These are phyloP conservation scores for Acanthis flammea DNA, from an alignment of 2,797 vertebrate species.

Conservation along the genomic window DNA sequence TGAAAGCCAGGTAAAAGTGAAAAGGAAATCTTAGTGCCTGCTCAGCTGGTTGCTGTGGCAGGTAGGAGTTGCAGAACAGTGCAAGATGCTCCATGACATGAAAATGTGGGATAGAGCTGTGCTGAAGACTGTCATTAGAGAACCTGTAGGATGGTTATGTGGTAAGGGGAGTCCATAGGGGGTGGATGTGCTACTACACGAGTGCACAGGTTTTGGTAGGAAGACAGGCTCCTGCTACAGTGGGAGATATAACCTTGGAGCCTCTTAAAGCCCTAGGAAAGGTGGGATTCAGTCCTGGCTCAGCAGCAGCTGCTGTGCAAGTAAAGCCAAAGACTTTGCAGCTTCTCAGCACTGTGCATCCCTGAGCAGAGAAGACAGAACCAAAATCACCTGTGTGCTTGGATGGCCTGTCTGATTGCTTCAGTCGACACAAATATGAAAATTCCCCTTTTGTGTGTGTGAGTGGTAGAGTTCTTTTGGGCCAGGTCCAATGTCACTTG, in stretches of 20 bases:
- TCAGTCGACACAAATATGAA: background rate
- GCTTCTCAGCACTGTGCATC: background rate
- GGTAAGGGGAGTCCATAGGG: background rate
- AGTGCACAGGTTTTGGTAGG: background rate
- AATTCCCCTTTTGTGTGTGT: background rate
- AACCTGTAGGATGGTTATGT: background rate
- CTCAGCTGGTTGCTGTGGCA: background rate
- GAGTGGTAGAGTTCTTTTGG: background rate
- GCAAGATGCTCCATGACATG: background rate
- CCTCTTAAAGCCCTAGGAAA: background rate
- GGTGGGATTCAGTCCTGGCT: background rate
- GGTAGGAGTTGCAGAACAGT: background rate
- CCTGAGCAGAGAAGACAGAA: background rate
- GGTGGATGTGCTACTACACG: accelerated
- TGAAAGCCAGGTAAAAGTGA: background rate
- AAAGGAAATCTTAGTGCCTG: background rate
- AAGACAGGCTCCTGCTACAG: background rate
- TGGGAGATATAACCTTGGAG: background rate
- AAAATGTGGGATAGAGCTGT: background rate
- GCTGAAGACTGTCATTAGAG: background rate
- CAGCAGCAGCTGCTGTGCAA: background rate
- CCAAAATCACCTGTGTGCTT: background rate
- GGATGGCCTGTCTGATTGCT: background rate
- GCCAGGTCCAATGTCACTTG: background rate
- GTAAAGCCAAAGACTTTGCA: background rate